A percentile compares a stretch with the other conserved stretches of the same genome.
phyloP scores from a whole-genome alignment of 2,113 vertebrate species.

The Mirza zaza region DNA sequence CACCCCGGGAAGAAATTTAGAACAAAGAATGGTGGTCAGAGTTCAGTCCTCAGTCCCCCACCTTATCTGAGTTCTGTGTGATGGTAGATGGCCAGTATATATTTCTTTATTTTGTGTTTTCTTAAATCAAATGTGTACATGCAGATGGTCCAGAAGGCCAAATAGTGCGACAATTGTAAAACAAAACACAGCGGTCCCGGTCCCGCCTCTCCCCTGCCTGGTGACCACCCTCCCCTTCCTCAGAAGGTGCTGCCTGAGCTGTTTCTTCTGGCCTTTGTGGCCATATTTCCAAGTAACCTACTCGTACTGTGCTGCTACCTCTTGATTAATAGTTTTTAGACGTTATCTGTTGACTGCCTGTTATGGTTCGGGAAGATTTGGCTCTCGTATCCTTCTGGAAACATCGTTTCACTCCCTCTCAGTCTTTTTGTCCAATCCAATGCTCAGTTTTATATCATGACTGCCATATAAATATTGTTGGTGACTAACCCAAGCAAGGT shows the following conservation, averaged over 20 bases:
- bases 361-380: not conserved
- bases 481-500: not conserved
- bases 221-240: not conserved
- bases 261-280: not conserved
- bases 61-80: too few relatives aligned
- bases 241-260: not conserved
- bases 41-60: too few relatives aligned
- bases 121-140: not conserved
- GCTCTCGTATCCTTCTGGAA: not conserved
- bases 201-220: too few relatives aligned
- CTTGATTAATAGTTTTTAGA: not conserved
- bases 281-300: not conserved
- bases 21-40: too few relatives aligned
- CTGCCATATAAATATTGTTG: not conserved
- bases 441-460: not conserved
- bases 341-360: not conserved
- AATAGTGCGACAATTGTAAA: not conserved
- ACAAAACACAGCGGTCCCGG: not conserved
- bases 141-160: not conserved
- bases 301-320: not conserved
- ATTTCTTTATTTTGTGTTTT: slow-evolving; percentile 1
- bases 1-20: too few relatives aligned
- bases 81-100: not conserved
- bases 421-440: not conserved
- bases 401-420: accelerated